Conservation (phyloP, 2,888 invertebrate species). For the Electrophaes corylata region DNA sequence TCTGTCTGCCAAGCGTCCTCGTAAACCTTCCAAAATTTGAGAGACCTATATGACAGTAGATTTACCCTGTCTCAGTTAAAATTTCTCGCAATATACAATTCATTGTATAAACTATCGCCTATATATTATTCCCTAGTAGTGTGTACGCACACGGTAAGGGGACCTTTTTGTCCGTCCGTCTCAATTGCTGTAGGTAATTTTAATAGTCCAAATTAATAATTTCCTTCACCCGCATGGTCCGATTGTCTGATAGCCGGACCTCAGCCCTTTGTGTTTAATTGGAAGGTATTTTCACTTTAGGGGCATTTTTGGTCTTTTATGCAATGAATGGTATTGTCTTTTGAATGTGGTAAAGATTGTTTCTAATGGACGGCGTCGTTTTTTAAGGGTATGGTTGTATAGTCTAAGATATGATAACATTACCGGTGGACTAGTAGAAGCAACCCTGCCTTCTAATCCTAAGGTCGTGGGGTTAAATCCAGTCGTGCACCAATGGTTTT, state of each 20-base stretch:
- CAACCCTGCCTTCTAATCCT: too few relatives aligned
- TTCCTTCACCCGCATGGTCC: conserved; percentile 65
- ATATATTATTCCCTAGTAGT: conserved; percentile 12
- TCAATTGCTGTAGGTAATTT: conserved; percentile 69
- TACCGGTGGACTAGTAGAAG: too few relatives aligned
- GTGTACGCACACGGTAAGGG: conserved; percentile 44
- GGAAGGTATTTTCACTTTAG: conserved; percentile 60
- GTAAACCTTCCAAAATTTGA: too few relatives aligned
- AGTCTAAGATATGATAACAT: neutral
- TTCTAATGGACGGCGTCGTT: conserved; percentile 14
- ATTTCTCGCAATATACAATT: too few relatives aligned
- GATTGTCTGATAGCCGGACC: conserved; percentile 45
- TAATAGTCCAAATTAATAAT: conserved; percentile 74
- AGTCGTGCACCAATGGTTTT: too few relatives aligned
- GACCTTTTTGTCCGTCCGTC: conserved; percentile 61
- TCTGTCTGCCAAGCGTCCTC: too few relatives aligned
- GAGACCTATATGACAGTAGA: too few relatives aligned
- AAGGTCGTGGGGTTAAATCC: too few relatives aligned
- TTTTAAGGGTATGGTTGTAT: neutral
- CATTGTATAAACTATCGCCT: too few relatives aligned
- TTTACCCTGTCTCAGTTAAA: too few relatives aligned
- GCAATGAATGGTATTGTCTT: conserved; percentile 24
- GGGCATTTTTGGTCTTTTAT: conserved; percentile 47
- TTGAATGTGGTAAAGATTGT: conserved; percentile 29
- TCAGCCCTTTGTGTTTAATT: conserved; percentile 65